Evolutionary conservation across 2,797 vertebrate genomes (phyloP).

Genomic region (Circus cinereus): DNA sequence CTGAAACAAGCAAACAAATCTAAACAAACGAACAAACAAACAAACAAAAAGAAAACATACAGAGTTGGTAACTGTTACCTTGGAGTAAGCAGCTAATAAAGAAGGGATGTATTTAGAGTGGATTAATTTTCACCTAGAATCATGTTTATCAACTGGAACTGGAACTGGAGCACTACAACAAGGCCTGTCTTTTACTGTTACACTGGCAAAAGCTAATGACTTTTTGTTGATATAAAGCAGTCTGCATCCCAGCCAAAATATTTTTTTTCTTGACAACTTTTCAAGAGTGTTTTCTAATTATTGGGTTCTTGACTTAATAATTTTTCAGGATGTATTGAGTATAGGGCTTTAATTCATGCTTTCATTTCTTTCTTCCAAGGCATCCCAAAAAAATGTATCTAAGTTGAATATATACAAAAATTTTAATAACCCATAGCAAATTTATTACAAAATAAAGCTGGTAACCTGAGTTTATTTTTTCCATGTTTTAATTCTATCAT

Average conservation of each 20-base stretch:
- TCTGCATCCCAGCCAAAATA: neutral
- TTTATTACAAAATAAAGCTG: neutral
- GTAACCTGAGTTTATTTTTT: neutral
- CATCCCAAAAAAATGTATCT: fast-evolving
- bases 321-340: neutral
- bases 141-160: neutral
- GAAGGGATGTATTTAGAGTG: neutral
- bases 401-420: neutral
- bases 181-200: neutral
- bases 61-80: neutral
- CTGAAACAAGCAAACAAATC: neutral
- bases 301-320: neutral
- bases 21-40: neutral
- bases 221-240: neutral
- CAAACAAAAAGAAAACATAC: neutral
- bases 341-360: neutral
- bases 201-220: neutral
- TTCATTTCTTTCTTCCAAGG: neutral
- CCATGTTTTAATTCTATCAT: neutral
- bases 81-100: neutral
- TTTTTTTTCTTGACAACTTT: neutral
- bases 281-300: neutral
- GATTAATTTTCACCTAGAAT: neutral
- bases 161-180: neutral
- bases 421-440: neutral